Evolutionary conservation across 2,888 invertebrate species (phyloP).

Genomic region (Eupithecia inturbata): DNA sequence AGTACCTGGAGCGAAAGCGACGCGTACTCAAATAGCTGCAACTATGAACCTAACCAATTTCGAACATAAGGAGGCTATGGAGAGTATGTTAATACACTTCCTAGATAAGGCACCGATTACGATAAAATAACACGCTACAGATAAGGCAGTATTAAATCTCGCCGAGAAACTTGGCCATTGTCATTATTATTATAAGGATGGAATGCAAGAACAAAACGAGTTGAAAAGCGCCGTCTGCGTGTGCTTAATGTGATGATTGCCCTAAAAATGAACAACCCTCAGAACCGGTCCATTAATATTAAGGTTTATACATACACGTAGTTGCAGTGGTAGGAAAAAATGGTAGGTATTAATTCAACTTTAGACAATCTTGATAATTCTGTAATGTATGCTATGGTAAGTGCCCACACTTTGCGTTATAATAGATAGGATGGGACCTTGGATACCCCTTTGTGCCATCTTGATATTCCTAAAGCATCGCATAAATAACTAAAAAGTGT

Average conservation of each 20-base stretch:
- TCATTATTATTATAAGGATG: conserved; percentile 34
- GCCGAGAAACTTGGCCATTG: conserved; percentile 38
- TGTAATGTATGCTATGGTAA: neutral
- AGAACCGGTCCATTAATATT: conserved; percentile 30
- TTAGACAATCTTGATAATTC: neutral
- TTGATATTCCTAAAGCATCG: neutral
- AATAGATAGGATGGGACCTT: neutral
- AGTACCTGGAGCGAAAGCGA: conserved; percentile 57
- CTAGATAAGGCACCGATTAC: conserved; percentile 45
- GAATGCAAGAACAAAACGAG: conserved; percentile 38
- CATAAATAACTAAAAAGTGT: neutral
- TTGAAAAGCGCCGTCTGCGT: conserved; percentile 34
- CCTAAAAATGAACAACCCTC: conserved; percentile 42
- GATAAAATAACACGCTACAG: conserved; percentile 38
- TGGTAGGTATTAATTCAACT: neutral
- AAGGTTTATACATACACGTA: conserved; percentile 14
- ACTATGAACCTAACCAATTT: conserved; percentile 52
- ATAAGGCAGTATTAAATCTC: conserved; percentile 34
- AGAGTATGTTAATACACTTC: conserved; percentile 52
- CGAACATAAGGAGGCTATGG: conserved; percentile 44
- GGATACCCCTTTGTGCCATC: neutral
- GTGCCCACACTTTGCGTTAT: neutral
- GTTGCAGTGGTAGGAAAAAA: conserved; percentile 10
- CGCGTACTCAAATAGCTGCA: conserved; percentile 55
- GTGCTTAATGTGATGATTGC: conserved; percentile 45